Conservation (phyloP, 2,888 invertebrate species). For the Holacanthella duospinosa region DNA sequence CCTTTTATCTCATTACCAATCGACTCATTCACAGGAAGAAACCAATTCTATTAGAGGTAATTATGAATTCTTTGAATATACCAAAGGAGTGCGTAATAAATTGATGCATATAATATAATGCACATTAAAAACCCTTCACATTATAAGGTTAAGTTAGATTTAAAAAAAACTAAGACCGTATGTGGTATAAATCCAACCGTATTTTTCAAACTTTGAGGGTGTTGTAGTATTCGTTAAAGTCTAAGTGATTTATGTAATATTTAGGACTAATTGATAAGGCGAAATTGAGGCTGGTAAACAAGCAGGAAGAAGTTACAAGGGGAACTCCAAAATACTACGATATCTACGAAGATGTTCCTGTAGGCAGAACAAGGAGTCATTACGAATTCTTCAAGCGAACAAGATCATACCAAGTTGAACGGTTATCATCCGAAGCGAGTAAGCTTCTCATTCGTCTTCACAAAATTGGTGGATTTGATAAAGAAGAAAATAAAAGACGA, state of each 20-base stretch:
- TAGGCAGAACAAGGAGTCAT: constrained; percentile 52
- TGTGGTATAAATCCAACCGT: too few relatives aligned
- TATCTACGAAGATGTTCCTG: constrained; percentile 38
- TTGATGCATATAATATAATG: too few relatives aligned
- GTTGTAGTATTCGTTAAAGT: background rate
- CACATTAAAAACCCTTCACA: too few relatives aligned
- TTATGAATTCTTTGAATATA: too few relatives aligned
- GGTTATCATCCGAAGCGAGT: constrained; percentile 88
- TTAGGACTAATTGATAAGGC: constrained; percentile 9
- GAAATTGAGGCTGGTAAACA: constrained; percentile 1
- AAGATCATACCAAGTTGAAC: constrained; percentile 62
- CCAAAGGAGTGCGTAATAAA: background rate
- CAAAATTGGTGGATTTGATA: constrained; percentile 68
- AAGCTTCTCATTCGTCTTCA: constrained; percentile 87
- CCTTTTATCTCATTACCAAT: constrained; percentile 30
- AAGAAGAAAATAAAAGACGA: constrained; percentile 2
- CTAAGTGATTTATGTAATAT: background rate
- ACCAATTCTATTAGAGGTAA: constrained; percentile 18
- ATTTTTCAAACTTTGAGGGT: background rate
- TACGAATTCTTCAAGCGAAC: constrained; percentile 62
- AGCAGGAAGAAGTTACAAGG: constrained; percentile 15
- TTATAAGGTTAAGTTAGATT: too few relatives aligned
- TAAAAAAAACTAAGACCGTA: too few relatives aligned
- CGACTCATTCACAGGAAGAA: constrained; percentile 12
- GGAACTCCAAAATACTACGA: constrained; percentile 20